phyloP scores from a whole-genome alignment of 1,140 invertebrate genomes.

The Trichoplusia ni region DNA sequence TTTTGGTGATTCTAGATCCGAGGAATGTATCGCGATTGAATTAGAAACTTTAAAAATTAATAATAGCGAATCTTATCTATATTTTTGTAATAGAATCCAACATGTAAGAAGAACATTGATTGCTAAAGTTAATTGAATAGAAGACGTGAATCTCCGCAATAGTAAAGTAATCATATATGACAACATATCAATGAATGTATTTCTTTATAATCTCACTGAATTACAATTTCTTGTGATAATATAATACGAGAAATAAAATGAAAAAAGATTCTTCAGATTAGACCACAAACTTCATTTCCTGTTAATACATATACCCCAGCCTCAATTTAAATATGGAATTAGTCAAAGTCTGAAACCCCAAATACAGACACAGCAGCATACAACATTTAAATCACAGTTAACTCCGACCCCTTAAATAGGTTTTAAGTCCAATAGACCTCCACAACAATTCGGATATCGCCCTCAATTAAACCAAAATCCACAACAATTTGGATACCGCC shows the following conservation, averaged over 20 bases:
- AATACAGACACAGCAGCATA: too few species aligned
- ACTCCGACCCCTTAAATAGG: too few species aligned
- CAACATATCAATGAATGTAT: background rate
- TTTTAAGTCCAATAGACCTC: background rate
- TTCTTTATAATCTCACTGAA: background rate
- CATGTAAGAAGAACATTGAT: slow-evolving; percentile 26
- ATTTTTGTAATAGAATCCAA: slow-evolving; percentile 37
- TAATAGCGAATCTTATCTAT: slow-evolving; percentile 31
- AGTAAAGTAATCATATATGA: background rate
- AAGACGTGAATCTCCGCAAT: background rate
- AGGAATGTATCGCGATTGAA: slow-evolving; percentile 30
- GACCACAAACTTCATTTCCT: background rate
- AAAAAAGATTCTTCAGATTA: background rate
- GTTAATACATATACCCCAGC: background rate
- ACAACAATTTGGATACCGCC: too few species aligned
- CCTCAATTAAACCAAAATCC: too few species aligned
- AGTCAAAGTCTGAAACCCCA: too few species aligned
- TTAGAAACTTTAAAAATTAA: slow-evolving; percentile 32
- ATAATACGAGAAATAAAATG: background rate
- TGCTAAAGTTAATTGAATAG: slow-evolving; percentile 23
- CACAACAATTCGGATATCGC: background rate
- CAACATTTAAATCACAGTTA: too few species aligned
- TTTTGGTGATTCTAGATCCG: slow-evolving; percentile 30
- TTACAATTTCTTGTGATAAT: background rate
- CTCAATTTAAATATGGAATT: background rate